These are phyloP conservation scores for Diglossa cyanea DNA, from an alignment of 2,797 vertebrate genomes.

Conservation along the genomic window DNA sequence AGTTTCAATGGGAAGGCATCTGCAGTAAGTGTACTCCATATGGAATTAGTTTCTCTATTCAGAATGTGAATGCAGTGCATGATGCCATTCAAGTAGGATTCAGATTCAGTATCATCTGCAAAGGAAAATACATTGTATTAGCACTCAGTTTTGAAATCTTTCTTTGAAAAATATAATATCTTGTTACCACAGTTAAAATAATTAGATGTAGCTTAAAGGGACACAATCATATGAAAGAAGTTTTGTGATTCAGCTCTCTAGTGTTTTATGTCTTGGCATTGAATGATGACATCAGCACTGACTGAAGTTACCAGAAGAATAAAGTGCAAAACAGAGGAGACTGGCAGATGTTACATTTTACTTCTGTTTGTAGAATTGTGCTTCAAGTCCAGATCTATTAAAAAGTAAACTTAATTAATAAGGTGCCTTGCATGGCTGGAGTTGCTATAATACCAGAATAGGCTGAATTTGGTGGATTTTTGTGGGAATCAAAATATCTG, in stretches of 20 bases:
- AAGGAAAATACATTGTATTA: background rate
- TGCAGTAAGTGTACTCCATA: background rate
- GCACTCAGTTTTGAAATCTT: background rate
- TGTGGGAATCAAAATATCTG: background rate
- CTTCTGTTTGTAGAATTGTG: background rate
- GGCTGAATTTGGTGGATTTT: background rate
- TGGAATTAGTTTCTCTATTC: background rate
- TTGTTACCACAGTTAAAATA: background rate
- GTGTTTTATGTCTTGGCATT: background rate
- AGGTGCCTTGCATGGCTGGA: background rate
- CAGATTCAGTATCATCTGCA: background rate
- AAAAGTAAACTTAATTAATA: background rate
- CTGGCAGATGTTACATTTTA: background rate
- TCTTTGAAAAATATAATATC: background rate
- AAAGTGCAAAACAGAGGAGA: background rate
- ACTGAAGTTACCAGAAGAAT: background rate
- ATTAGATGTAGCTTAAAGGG: background rate
- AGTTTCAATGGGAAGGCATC: background rate
- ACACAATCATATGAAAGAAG: background rate
- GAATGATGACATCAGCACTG: background rate
- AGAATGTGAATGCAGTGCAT: background rate
- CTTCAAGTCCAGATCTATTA: background rate
- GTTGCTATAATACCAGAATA: background rate
- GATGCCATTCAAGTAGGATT: background rate
- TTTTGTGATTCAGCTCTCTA: background rate